Percentiles rank a stretch among this genome's conserved stretches.
phyloP scores from a whole-genome alignment of 2,888 invertebrate genomes.

The Oxystoma pomonae region DNA sequence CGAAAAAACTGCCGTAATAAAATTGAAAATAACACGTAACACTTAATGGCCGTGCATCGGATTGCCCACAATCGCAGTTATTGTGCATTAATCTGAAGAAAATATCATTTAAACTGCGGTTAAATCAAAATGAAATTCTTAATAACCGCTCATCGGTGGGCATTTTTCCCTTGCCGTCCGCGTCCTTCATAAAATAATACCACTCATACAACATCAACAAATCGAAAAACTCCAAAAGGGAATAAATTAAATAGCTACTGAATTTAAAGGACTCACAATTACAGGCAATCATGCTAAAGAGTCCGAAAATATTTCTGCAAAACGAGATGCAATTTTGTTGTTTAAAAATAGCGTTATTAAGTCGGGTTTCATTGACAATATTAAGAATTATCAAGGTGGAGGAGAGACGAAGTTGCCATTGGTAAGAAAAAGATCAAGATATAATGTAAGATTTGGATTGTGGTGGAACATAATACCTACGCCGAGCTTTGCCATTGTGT shows the following conservation, averaged over 20 bases:
- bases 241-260: not conserved
- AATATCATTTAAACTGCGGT: slow-evolving; percentile 9
- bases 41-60: slow-evolving; percentile 27
- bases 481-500: too few relatives aligned
- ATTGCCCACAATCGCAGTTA: slow-evolving; percentile 17
- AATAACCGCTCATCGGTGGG: not conserved
- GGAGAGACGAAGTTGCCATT: too few relatives aligned
- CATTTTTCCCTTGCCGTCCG: not conserved
- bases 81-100: slow-evolving; percentile 1
- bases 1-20: slow-evolving; percentile 11
- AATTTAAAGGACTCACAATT: not conserved
- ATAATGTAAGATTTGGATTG: too few relatives aligned
- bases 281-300: not conserved
- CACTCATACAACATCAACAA: not conserved
- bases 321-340: too few relatives aligned
- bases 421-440: too few relatives aligned
- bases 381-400: too few relatives aligned
- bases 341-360: too few relatives aligned
- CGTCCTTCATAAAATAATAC: not conserved
- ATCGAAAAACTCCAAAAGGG: not conserved
- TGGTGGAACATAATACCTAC: too few relatives aligned
- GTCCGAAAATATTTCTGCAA: too few relatives aligned
- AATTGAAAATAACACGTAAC: slow-evolving; percentile 17
- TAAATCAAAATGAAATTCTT: slow-evolving; percentile 3
- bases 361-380: too few relatives aligned